Percentiles rank a stretch among this genome's conserved stretches.
Conservation (phyloP, 2,113 vertebrate genomes). For the Ochotona princeps region DNA sequence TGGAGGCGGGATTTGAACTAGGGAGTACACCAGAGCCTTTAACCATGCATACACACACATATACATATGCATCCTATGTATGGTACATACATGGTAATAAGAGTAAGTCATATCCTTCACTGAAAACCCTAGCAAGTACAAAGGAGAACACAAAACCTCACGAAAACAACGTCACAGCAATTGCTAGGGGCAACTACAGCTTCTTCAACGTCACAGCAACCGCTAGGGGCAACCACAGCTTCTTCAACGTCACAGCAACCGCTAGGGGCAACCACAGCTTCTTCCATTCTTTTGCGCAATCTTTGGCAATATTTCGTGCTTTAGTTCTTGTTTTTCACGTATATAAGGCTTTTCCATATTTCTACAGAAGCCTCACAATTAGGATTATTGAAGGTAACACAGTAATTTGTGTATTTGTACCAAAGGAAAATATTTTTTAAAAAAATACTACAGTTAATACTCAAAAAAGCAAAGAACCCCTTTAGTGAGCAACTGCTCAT, state of each 20-base stretch:
- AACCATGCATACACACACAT: neutral
- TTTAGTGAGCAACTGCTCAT: neutral
- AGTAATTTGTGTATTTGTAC: neutral
- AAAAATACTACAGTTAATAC: constrained; percentile 18
- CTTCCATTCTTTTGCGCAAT: neutral
- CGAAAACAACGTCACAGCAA: neutral
- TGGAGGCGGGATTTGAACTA: neutral
- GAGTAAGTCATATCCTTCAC: neutral
- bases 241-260: neutral
- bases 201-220: neutral
- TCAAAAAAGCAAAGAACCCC: neutral
- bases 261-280: neutral
- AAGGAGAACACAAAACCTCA: constrained; percentile 3
- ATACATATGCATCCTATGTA: neutral
- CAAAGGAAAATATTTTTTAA: neutral
- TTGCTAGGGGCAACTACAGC: neutral
- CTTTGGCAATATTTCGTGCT: neutral
- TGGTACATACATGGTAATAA: neutral
- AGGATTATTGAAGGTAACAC: neutral
- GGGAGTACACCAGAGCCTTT: neutral
- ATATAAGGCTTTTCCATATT: neutral
- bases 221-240: neutral
- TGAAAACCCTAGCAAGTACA: neutral
- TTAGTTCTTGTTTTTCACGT: constrained; percentile 7
- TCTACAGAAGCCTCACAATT: neutral